Evolutionary conservation across 2,113 vertebrate species (phyloP).

Genomic region (Chamaetylas fuelleborni): DNA sequence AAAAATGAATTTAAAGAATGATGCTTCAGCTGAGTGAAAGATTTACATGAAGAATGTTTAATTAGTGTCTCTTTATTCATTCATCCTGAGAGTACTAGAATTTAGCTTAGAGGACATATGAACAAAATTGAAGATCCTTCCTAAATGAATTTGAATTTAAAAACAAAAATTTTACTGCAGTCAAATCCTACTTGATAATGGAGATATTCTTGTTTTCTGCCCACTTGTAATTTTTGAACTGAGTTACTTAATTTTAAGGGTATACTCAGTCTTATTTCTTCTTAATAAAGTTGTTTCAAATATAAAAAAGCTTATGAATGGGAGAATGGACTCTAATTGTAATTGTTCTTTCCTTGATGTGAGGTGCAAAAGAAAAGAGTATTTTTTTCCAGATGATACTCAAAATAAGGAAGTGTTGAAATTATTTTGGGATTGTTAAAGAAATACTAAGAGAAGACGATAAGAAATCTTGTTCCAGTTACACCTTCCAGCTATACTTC

Average conservation of each 20-base stretch:
- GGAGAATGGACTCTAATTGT: neutral
- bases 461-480: neutral
- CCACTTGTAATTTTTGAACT: neutral
- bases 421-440: neutral
- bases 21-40: neutral
- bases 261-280: neutral
- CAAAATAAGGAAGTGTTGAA: neutral
- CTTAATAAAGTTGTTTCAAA: neutral
- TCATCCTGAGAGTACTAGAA: neutral
- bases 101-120: neutral
- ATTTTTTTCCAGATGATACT: neutral
- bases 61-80: neutral
- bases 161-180: neutral
- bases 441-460: neutral
- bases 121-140: neutral
- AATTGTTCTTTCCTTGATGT: neutral
- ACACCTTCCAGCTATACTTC: neutral
- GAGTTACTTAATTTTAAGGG: neutral
- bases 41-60: neutral
- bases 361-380: neutral
- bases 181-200: neutral
- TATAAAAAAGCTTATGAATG: neutral
- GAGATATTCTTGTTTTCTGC: neutral
- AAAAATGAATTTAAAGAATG: neutral
- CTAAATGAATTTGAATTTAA: neutral